A percentile compares a stretch with the other conserved stretches of the same genome.
Evolutionary conservation across 2,888 invertebrate genomes (phyloP).

Genomic region (Lysandra coridon): DNA sequence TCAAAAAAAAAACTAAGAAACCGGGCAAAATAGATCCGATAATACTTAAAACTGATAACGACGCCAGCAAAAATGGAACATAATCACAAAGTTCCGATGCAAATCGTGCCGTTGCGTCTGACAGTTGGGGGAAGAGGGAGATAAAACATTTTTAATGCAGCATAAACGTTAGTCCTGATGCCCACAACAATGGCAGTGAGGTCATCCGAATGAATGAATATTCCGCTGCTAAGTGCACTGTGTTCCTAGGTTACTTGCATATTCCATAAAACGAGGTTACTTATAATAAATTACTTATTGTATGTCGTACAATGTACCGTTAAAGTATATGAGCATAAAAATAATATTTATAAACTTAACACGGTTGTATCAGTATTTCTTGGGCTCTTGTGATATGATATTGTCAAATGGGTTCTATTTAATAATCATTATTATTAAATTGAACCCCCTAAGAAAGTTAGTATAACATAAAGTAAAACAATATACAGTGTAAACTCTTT

Average conservation of each 20-base stretch:
- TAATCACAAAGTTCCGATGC: not conserved
- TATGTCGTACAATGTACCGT: not conserved
- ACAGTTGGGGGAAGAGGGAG: not conserved
- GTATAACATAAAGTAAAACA: no score
- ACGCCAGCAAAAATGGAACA: not conserved
- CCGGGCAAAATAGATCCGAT: not conserved
- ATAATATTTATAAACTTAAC: no score
- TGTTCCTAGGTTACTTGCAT: slow-evolving; percentile 35
- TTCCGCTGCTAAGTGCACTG: slow-evolving; percentile 45
- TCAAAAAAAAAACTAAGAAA: no score
- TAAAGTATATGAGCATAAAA: not conserved
- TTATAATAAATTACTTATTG: slow-evolving; percentile 11
- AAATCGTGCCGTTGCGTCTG: not conserved
- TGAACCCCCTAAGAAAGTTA: no score
- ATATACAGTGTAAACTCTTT: no score
- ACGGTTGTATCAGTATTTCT: no score
- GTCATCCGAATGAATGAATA: slow-evolving; percentile 44
- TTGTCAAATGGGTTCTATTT: no score
- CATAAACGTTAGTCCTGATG: slow-evolving; percentile 9
- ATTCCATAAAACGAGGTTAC: slow-evolving; percentile 19
- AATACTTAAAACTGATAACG: not conserved
- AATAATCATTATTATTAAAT: no score
- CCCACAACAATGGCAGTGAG: slow-evolving; percentile 37
- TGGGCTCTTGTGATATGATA: no score
- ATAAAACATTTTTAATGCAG: slow-evolving; percentile 21